Percentiles rank a stretch among this genome's conserved stretches.
These are phyloP conservation scores for Agrochola circellaris DNA, from an alignment of 2,888 invertebrate species.

Conservation along the genomic window DNA sequence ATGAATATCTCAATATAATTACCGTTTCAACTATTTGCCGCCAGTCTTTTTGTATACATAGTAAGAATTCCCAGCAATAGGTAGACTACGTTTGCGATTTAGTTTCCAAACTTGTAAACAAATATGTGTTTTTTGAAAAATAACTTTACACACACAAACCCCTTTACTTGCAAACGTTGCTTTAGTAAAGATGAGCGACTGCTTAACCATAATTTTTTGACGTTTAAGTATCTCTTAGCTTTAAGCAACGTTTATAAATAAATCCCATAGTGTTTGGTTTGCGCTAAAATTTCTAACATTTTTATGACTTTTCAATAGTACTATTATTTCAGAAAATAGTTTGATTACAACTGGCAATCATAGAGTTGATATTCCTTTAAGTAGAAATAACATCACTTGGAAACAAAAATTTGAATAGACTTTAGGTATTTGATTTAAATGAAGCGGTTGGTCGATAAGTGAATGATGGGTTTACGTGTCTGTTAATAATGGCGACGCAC, in stretches of 20 bases:
- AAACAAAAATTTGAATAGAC: neutral
- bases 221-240: neutral
- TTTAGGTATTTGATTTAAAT: neutral
- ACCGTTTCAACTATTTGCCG: neutral
- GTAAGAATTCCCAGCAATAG: neutral
- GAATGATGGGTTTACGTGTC: slow-evolving; percentile 23
- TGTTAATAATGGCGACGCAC: slow-evolving; percentile 14
- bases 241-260: neutral
- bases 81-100: neutral
- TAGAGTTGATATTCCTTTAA: neutral
- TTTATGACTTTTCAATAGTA: neutral
- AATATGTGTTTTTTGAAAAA: neutral
- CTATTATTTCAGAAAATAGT: neutral
- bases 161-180: neutral
- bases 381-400: neutral
- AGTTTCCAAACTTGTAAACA: neutral
- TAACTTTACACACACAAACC: neutral
- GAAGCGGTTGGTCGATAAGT: neutral
- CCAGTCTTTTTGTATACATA: neutral
- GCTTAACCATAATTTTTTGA: neutral
- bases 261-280: neutral
- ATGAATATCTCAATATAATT: slow-evolving; percentile 36
- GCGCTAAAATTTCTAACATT: neutral
- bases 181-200: neutral
- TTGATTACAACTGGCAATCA: too few relatives aligned